phyloP scores from a whole-genome alignment of 2,113 vertebrate genomes.

The Suricata suricatta region DNA sequence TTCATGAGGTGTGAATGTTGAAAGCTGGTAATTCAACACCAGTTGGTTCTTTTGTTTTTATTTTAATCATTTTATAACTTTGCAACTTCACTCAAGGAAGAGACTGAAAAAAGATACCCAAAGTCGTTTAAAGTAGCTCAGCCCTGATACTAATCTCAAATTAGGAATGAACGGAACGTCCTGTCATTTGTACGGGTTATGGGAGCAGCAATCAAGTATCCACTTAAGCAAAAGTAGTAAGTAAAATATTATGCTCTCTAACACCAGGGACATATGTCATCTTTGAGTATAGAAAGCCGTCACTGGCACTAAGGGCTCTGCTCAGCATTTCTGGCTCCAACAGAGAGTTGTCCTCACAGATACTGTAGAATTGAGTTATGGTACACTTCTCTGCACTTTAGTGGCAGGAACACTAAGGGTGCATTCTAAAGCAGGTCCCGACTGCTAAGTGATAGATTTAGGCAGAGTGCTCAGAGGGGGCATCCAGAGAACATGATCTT shows the following conservation, averaged over 20 bases:
- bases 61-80: conserved; percentile 36
- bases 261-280: not conserved
- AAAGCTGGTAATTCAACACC: conserved; percentile 41
- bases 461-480: conserved; percentile 74
- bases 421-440: conserved; percentile 61
- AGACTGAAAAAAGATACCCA: not conserved
- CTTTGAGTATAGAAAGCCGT: not conserved
- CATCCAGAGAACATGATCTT: conserved; percentile 66
- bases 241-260: not conserved
- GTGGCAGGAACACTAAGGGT: conserved; percentile 54
- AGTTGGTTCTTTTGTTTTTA: conserved; percentile 30
- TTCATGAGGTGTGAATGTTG: conserved; percentile 36
- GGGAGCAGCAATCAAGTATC: not conserved
- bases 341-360: not conserved
- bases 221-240: conserved; percentile 47
- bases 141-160: not conserved
- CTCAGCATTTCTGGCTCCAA: conserved; percentile 9
- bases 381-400: not conserved
- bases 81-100: conserved; percentile 43
- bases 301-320: not conserved
- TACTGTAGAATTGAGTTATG: conserved; percentile 31
- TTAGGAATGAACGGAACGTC: not conserved
- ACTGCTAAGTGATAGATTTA: conserved; percentile 74
- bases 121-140: conserved; percentile 10
- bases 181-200: not conserved